These are phyloP conservation scores for Polydesmus complanatus DNA, from an alignment of 2,888 invertebrate genomes.

Conservation along the genomic window DNA sequence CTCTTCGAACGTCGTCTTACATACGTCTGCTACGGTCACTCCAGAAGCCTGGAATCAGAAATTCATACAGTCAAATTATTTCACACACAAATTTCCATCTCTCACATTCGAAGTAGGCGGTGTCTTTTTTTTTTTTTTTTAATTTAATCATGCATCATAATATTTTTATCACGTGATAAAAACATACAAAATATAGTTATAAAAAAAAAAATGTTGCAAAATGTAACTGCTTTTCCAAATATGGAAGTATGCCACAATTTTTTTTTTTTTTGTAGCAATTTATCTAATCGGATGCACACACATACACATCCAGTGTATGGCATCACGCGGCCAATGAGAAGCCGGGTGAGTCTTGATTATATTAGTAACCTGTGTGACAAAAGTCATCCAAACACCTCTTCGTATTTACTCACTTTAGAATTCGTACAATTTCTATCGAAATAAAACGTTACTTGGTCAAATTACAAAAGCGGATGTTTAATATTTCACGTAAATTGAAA, in stretches of 20 bases:
- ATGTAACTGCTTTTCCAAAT: background rate
- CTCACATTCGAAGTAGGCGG: too few relatives aligned
- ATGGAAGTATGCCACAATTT: background rate
- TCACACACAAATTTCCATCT: too few relatives aligned
- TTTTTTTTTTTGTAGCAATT: background rate
- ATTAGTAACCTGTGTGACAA: too few relatives aligned
- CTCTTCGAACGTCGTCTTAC: conserved; percentile 90
- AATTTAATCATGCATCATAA: too few relatives aligned
- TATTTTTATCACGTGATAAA: background rate
- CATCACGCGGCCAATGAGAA: background rate
- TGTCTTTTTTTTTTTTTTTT: conserved; percentile 5
- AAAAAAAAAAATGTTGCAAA: background rate
- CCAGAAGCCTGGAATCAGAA: conserved; percentile 64
- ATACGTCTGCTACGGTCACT: conserved; percentile 87
- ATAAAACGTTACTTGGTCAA: too few relatives aligned
- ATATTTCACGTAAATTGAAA: too few relatives aligned
- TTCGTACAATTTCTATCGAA: too few relatives aligned
- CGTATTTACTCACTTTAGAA: too few relatives aligned
- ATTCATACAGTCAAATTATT: too few relatives aligned
- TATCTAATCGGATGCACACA: background rate
- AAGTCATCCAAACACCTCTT: too few relatives aligned
- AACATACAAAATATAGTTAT: background rate
- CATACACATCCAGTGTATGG: too few relatives aligned
- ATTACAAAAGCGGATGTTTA: too few relatives aligned
- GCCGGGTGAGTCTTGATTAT: background rate